Base-by-base conservation (phyloP, 2,888 invertebrate genomes). In the Myopa tessellatipennis region DNA sequence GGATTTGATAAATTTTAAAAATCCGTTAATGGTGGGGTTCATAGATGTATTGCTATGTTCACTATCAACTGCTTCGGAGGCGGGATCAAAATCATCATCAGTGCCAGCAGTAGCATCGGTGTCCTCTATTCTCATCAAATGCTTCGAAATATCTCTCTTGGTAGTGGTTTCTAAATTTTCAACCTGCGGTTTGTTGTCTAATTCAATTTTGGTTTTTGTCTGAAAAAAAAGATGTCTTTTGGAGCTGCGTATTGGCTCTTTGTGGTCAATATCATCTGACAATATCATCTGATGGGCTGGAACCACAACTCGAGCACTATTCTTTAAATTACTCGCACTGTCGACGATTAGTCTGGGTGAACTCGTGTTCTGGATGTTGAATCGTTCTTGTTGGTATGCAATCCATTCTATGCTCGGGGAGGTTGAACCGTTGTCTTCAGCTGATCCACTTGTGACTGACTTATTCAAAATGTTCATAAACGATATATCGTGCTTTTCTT, bases 331-430 rank as follows among this genome's bases (percentile, higher is more conserved):
- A 8, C 78, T 81, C 12, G 79, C 82, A 40, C 82, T 81, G 63
- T 83, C 85, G 6, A 85, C 81, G 4, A 84, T 72, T 7, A 84
- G 68, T 4, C 74, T 76, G 7, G 82, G 79, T 12, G 80, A 77
- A n/a, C 36, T 78, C 7, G 81, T 79, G 63, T 81, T 83, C 18
- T 80, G 75, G 14, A 52, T 34, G 26, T 78, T 82, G 72, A 87
- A 87, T 1, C 89, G 83, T 71, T 89, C 86, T 6, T 84, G 85
- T 77, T 89, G 89, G 80, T 89, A 89, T 63, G 85, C 85, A 45
- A 88, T 80, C 89, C 89, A 89, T 26, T 84, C 85, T 12, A 85
- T 81, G 77, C 87, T 89, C 45, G 88, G 88, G 4, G 83, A 86
- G 26, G 73, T 69, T 14, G 34, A 61, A 16, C n/a, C 36, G 14